A percentile compares a stretch with the other conserved stretches of the same genome.
These are phyloP conservation scores for Pipa parva DNA, from an alignment of 2,113 vertebrate genomes.

Conservation along the genomic window DNA sequence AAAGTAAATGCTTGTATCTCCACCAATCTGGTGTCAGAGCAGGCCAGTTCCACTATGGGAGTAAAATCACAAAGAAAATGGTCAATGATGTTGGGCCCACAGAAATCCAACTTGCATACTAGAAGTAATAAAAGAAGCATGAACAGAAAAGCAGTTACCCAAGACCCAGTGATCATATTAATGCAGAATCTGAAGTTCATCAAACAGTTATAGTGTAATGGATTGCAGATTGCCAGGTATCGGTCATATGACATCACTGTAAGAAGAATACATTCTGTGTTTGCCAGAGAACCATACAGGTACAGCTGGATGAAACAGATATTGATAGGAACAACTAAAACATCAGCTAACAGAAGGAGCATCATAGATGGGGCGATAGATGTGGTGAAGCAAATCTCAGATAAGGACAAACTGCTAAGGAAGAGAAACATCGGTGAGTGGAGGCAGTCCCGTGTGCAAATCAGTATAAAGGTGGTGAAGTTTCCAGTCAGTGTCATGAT, in stretches of 20 bases:
- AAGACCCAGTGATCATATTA: conserved; percentile 14
- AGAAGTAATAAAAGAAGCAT: conserved; percentile 15
- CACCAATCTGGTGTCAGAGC: conserved; percentile 17
- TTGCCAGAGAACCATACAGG: conserved; percentile 24
- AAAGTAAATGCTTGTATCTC: conserved; percentile 33
- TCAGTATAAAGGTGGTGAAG: conserved; percentile 19
- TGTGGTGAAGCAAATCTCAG: conserved; percentile 30
- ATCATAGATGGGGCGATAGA: conserved; percentile 30
- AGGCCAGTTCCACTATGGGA: conserved; percentile 25
- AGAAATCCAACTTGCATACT: conserved; percentile 14
- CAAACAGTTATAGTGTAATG: conserved; percentile 31
- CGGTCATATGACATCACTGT: conserved; percentile 46
- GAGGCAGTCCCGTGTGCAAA: conserved; percentile 2
- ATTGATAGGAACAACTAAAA: conserved; percentile 13
- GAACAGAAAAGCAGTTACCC: conserved; percentile 34
- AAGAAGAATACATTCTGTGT: conserved; percentile 40
- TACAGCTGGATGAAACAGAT: conserved; percentile 17
- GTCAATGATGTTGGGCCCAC: conserved; percentile 28
- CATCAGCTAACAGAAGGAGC: conserved; percentile 10
- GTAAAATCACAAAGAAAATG: conserved; percentile 37
- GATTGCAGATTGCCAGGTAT: conserved; percentile 44
- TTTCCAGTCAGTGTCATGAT: conserved; percentile 24
- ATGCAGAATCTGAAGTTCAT: conserved; percentile 33
- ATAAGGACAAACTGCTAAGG: conserved; percentile 24
- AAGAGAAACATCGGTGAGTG: conserved; percentile 34